phyloP scores from a whole-genome alignment of 2,113 vertebrate genomes.

The Sus scrofa region DNA sequence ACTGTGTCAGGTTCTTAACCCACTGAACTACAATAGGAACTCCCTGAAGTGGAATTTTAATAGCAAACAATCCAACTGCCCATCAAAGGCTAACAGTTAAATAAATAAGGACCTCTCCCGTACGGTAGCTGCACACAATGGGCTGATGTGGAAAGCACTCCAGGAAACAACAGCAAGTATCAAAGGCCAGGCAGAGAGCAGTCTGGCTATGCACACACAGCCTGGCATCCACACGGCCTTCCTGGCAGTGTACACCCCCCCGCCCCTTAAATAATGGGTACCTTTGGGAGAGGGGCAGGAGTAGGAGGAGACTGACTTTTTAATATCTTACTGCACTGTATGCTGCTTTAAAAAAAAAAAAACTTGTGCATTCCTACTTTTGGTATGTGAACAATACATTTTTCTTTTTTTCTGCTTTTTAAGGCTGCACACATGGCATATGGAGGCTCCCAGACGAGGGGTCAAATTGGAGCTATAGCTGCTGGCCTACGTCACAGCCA shows the following conservation, averaged over 20 bases:
- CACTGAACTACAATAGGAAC: too few relatives aligned
- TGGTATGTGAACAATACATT: background rate
- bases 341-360: too few relatives aligned
- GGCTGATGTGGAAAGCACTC: background rate
- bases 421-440: too few relatives aligned
- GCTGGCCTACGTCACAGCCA: too few relatives aligned
- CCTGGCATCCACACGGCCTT: background rate
- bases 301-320: background rate
- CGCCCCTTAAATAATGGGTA: background rate
- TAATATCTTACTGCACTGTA: background rate
- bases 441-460: too few relatives aligned
- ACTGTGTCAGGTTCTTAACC: too few relatives aligned
- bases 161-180: background rate
- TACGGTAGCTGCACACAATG: background rate
- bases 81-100: background rate
- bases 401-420: too few relatives aligned
- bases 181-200: background rate
- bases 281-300: background rate
- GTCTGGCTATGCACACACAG: background rate
- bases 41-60: background rate
- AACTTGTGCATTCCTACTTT: conserved; percentile 27
- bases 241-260: background rate
- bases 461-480: too few relatives aligned
- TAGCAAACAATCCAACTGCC: background rate
- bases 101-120: background rate